These are phyloP conservation scores for Cantharis nigra DNA, from an alignment of 2,888 invertebrate genomes.

Conservation along the genomic window DNA sequence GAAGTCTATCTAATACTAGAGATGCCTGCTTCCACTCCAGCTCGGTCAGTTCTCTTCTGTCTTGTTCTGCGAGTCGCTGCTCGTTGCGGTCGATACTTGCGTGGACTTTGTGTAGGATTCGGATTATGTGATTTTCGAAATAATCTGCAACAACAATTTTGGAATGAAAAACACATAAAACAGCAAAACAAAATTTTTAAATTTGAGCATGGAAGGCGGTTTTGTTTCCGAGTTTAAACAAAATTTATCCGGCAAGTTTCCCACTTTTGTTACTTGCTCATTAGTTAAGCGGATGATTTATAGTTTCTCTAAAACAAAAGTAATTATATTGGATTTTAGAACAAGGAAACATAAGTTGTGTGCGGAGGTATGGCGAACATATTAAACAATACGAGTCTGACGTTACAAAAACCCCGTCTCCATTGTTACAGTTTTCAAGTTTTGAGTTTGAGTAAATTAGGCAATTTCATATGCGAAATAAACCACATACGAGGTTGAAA, in stretches of 20 bases:
- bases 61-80: constrained; percentile 76
- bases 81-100: constrained; percentile 81
- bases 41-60: constrained; percentile 77
- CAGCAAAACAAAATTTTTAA: no score
- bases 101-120: constrained; percentile 71
- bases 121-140: constrained; percentile 68
- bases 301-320: background rate
- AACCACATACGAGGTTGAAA: background rate
- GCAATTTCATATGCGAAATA: background rate
- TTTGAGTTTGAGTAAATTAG: background rate
- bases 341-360: background rate
- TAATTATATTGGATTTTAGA: background rate
- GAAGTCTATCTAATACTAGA: constrained; percentile 79
- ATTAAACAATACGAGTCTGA: background rate
- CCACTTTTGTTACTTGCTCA: background rate
- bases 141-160: constrained; percentile 41
- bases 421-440: background rate
- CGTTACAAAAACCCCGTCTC: background rate
- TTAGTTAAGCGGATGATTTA: background rate
- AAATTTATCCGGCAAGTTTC: background rate
- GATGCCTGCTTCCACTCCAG: constrained; percentile 86
- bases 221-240: constrained; percentile 13
- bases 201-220: background rate
- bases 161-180: no score
- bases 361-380: background rate